A percentile compares a stretch with the other conserved stretches of the same genome.
Conservation (phyloP, 2,113 vertebrate species). For the Esox niger region DNA sequence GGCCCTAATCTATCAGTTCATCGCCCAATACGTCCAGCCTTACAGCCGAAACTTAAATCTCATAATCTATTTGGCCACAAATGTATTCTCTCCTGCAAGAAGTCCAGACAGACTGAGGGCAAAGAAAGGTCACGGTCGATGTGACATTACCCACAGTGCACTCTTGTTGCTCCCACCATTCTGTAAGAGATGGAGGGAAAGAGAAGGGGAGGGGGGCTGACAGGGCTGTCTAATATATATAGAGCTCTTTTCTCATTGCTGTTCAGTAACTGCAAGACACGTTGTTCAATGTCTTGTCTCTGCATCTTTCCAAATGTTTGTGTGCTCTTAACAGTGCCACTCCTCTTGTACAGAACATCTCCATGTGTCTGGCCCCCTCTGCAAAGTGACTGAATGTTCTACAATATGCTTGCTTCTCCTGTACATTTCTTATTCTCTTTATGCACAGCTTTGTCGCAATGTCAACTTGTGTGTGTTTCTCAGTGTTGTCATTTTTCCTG, state of each 20-base stretch:
- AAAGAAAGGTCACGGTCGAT: conserved; percentile 32
- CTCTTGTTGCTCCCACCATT: conserved; percentile 2
- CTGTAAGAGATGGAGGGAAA: conserved; percentile 1
- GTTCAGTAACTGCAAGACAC: not conserved
- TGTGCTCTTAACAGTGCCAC: no score
- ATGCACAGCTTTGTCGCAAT: no score
- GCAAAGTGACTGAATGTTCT: no score
- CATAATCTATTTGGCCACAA: conserved; percentile 17
- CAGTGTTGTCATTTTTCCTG: not conserved
- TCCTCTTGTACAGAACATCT: no score
- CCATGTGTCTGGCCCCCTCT: no score
- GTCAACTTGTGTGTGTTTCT: not conserved
- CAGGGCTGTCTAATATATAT: not conserved
- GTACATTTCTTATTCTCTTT: no score
- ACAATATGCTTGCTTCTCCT: no score
- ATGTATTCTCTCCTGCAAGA: conserved; percentile 24
- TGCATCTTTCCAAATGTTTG: no score
- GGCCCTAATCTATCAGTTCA: conserved; percentile 35
- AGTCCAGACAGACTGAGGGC: not conserved
- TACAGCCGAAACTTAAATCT: conserved; percentile 29
- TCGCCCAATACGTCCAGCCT: conserved; percentile 43
- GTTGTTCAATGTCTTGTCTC: not conserved
- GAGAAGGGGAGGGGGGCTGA: not conserved
- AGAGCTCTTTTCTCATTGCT: not conserved
- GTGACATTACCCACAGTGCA: conserved; percentile 33